phyloP scores from a whole-genome alignment of 2,113 vertebrate genomes.

The Mixornis gularis region DNA sequence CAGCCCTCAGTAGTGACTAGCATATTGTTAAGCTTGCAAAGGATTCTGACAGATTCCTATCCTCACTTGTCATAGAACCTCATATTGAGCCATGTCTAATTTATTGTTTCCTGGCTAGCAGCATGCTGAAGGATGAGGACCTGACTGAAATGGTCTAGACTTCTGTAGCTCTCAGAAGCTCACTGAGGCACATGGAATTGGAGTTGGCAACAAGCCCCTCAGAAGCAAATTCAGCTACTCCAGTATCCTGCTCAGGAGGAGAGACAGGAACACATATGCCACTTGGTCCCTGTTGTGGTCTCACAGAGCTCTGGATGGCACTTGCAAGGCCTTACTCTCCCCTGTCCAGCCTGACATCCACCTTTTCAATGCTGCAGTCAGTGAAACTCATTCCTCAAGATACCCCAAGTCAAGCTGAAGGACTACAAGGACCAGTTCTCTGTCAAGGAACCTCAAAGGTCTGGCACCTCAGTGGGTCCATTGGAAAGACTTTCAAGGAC shows the following conservation, averaged over 20 bases:
- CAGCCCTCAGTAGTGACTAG: neutral
- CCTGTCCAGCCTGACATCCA: neutral
- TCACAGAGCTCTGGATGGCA: neutral
- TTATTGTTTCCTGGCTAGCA: neutral
- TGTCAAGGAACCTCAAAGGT: neutral
- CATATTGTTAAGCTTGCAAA: neutral
- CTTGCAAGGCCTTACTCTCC: neutral
- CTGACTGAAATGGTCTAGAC: neutral
- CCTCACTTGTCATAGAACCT: neutral
- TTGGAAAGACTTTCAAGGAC: fast-evolving
- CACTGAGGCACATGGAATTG: neutral
- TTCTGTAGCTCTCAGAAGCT: neutral
- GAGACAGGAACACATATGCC: neutral
- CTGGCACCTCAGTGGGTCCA: neutral
- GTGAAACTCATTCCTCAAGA: neutral
- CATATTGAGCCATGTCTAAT: neutral
- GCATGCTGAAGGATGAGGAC: neutral
- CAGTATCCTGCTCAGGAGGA: neutral
- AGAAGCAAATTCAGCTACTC: neutral
- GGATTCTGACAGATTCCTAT: neutral
- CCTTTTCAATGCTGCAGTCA: fast-evolving
- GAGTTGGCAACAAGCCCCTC: neutral
- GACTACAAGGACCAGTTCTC: neutral
- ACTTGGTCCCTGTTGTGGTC: neutral
- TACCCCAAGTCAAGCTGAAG: fast-evolving